Percentiles rank a stretch among this genome's conserved stretches.
These are phyloP conservation scores for Tinea semifulvella DNA, from an alignment of 2,888 invertebrate genomes.

Conservation along the genomic window DNA sequence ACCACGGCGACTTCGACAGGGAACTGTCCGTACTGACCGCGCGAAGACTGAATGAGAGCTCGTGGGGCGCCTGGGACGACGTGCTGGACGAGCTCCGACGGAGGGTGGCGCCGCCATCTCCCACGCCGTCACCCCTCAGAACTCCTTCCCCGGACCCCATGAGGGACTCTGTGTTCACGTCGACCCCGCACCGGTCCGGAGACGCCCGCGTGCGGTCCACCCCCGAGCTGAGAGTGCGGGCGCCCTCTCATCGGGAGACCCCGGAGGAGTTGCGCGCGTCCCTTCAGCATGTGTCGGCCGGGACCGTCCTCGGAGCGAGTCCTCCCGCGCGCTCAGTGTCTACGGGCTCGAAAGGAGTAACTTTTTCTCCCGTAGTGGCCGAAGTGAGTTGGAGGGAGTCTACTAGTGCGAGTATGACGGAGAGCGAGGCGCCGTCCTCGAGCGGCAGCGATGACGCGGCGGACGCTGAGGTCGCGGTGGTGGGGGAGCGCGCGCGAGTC, in stretches of 20 bases:
- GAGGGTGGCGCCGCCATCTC: constrained; percentile 46
- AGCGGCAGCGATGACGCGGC: constrained; percentile 44
- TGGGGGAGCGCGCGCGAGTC: constrained; percentile 34
- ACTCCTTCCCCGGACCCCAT: constrained; percentile 34
- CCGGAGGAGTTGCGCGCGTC: constrained; percentile 62
- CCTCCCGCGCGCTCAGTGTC: constrained; percentile 55
- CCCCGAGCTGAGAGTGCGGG: constrained; percentile 66
- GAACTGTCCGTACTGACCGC: constrained; percentile 67
- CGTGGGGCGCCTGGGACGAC: constrained; percentile 63
- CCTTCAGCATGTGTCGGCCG: constrained; percentile 61
- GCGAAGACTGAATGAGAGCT: constrained; percentile 44
- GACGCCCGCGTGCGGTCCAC: constrained; percentile 62
- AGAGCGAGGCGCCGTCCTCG: constrained; percentile 39
- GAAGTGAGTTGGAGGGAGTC: constrained; percentile 81
- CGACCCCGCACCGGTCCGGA: constrained; percentile 65
- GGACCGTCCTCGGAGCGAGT: constrained; percentile 30
- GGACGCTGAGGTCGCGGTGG: constrained; percentile 50
- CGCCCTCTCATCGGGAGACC: constrained; percentile 47
- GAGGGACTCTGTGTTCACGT: constrained; percentile 61
- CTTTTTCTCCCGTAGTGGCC: constrained; percentile 81
- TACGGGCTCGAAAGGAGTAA: constrained; percentile 71
- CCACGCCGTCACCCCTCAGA: constrained; percentile 46
- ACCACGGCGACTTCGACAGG: constrained; percentile 63
- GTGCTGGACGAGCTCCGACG: constrained; percentile 55
- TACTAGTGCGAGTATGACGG: constrained; percentile 46